phyloP scores from a whole-genome alignment of 2,888 invertebrate species.

The Bibio marci region DNA sequence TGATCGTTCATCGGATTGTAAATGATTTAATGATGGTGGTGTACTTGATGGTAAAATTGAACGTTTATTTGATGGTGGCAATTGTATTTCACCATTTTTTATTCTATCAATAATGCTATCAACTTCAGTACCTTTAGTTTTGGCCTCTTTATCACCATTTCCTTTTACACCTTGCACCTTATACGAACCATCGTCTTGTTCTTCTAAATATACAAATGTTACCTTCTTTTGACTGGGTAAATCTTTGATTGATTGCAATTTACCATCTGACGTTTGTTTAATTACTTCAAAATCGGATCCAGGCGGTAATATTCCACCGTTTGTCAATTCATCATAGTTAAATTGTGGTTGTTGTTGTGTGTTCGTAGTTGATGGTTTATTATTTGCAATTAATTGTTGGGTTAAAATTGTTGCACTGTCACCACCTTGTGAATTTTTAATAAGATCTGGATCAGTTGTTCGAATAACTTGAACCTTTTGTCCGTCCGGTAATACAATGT shows the following conservation, averaged over 20 bases:
- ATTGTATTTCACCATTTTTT: slow-evolving; percentile 62
- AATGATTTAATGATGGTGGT: slow-evolving; percentile 10
- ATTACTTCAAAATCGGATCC: slow-evolving; percentile 66
- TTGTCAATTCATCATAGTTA: slow-evolving; percentile 49
- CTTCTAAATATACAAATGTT: slow-evolving; percentile 71
- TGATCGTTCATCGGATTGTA: slow-evolving; percentile 39
- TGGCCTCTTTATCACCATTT: slow-evolving; percentile 47
- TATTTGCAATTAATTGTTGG: slow-evolving; percentile 31
- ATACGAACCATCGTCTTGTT: slow-evolving; percentile 69
- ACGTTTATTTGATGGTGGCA: slow-evolving; percentile 37
- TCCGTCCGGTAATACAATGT: slow-evolving; percentile 55
- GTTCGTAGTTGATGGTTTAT: background rate
- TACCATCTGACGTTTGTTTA: slow-evolving; percentile 58
- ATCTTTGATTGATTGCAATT: slow-evolving; percentile 49
- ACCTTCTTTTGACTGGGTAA: slow-evolving; percentile 55
- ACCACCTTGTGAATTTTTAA: slow-evolving; percentile 38
- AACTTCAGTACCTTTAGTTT: slow-evolving; percentile 53
- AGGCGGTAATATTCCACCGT: slow-evolving; percentile 54
- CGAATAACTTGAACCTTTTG: slow-evolving; percentile 57
- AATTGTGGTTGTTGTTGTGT: slow-evolving; percentile 40
- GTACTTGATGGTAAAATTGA: slow-evolving; percentile 11
- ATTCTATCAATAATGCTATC: slow-evolving; percentile 66
- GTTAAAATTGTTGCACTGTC: slow-evolving; percentile 24
- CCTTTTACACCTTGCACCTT: slow-evolving; percentile 75
- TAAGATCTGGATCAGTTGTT: slow-evolving; percentile 50